phyloP scores from a whole-genome alignment of 2,113 vertebrate species.

The Paedocypris sp. region DNA sequence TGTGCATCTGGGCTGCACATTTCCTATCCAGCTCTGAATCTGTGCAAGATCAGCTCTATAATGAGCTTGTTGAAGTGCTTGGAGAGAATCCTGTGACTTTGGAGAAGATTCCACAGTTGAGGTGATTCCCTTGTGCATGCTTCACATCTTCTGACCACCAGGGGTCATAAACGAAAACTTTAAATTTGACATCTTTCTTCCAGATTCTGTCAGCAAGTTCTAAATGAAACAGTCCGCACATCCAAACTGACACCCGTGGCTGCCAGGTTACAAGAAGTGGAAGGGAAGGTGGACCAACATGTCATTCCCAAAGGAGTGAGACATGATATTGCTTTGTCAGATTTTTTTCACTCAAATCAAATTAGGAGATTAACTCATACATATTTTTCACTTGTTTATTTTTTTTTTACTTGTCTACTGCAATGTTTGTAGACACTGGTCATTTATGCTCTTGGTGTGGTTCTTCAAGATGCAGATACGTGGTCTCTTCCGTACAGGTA shows the following conservation, averaged over 20 bases:
- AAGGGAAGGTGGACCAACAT: conserved; percentile 82
- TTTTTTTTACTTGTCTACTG: neutral
- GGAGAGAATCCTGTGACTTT: conserved; percentile 72
- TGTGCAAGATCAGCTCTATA: conserved; percentile 76
- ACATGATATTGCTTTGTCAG: too few species aligned
- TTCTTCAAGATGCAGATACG: conserved; percentile 77
- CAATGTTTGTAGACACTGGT: conserved; percentile 74
- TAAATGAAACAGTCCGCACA: conserved; percentile 85
- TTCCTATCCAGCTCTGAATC: conserved; percentile 82
- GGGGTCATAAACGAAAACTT: neutral
- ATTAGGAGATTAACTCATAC: too few species aligned
- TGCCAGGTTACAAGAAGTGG: conserved; percentile 81
- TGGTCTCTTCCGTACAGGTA: conserved; percentile 83
- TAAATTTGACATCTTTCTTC: neutral
- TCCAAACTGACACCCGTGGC: conserved; percentile 87
- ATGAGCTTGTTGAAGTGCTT: conserved; percentile 73
- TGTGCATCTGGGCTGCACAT: conserved; percentile 90
- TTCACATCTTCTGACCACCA: neutral
- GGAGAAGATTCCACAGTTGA: conserved; percentile 82
- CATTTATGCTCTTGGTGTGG: conserved; percentile 86
- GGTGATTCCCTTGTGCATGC: conserved; percentile 61
- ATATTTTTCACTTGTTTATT: neutral
- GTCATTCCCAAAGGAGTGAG: conserved; percentile 87
- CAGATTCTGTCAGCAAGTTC: conserved; percentile 85
- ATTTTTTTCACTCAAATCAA: neutral